A percentile compares a stretch with the other conserved stretches of the same genome.
Evolutionary conservation across 2,888 invertebrate species (phyloP).

Genomic region (Aethes cnicana): DNA sequence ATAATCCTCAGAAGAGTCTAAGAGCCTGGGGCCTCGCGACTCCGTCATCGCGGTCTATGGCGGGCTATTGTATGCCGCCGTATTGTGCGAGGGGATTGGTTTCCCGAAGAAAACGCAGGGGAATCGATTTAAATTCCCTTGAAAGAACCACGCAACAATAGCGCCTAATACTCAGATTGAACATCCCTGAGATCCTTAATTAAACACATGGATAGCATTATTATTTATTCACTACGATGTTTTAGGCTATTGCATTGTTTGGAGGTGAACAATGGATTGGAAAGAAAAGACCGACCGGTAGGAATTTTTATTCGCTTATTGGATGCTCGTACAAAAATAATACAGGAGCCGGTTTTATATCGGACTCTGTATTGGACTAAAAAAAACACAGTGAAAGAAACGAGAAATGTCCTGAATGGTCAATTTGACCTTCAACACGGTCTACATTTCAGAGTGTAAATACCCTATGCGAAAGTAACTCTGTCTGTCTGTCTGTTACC

Average conservation of each 20-base stretch:
- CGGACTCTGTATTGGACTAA: no score
- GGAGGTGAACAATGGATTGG: neutral
- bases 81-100: constrained; percentile 77
- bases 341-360: no score
- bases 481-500: no score
- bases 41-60: no score
- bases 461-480: no score
- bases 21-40: constrained; percentile 60
- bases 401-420: no score
- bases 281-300: no score
- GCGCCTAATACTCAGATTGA: constrained; percentile 64
- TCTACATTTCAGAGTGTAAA: no score
- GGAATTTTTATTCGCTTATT: no score
- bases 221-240: neutral
- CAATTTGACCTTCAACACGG: no score
- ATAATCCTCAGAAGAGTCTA: constrained; percentile 62
- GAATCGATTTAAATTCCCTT: constrained; percentile 78
- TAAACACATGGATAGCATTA: constrained; percentile 34
- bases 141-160: constrained; percentile 70
- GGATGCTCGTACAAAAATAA: no score
- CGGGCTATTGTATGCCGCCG: constrained; percentile 67
- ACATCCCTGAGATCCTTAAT: constrained; percentile 54
- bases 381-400: no score
- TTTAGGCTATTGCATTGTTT: neutral
- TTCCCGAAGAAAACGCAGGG: constrained; percentile 69